Evolutionary conservation across 2,797 vertebrate genomes (phyloP).

Genomic region (Aplochiton taeniatus): DNA sequence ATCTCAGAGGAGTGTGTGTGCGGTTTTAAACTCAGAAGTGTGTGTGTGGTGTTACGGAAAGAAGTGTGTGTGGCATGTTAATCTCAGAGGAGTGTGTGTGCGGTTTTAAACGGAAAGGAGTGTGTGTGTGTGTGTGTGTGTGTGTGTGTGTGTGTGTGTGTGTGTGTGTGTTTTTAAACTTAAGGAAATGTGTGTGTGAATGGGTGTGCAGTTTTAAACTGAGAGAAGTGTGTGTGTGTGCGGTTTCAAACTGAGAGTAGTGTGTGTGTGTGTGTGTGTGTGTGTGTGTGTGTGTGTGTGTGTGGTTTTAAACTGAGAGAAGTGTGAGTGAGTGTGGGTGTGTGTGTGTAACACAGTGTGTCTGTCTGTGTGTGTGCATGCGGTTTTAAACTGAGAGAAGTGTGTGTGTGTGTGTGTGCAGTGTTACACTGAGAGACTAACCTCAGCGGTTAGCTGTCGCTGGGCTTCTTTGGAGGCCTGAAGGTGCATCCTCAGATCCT

Average conservation of each 20-base stretch:
- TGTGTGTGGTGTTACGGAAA: conserved; percentile 1
- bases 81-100: too few relatives aligned
- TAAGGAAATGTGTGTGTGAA: too few relatives aligned
- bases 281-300: background rate
- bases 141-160: conserved; percentile 2
- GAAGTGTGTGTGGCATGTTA: too few relatives aligned
- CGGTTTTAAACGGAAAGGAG: background rate
- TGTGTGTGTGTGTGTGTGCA: conserved; percentile 4
- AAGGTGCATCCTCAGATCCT: conserved; percentile 94
- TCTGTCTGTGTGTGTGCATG: conserved; percentile 1
- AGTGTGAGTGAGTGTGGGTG: too few relatives aligned
- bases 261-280: too few relatives aligned
- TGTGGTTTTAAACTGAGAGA: conserved; percentile 1
- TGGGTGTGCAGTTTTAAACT: conserved; percentile 6
- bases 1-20: too few relatives aligned
- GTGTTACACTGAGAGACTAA: conserved; percentile 43
- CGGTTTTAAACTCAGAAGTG: background rate
- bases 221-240: background rate
- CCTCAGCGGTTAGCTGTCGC: conserved; percentile 94
- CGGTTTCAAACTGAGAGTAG: background rate
- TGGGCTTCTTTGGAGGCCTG: conserved; percentile 97
- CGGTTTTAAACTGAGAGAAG: background rate
- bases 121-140: background rate
- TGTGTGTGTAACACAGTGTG: conserved; percentile 13
- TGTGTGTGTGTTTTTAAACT: too few relatives aligned